These are phyloP conservation scores for Sarcophaga bullata DNA, from an alignment of 1,140 invertebrate species.

Conservation along the genomic window DNA sequence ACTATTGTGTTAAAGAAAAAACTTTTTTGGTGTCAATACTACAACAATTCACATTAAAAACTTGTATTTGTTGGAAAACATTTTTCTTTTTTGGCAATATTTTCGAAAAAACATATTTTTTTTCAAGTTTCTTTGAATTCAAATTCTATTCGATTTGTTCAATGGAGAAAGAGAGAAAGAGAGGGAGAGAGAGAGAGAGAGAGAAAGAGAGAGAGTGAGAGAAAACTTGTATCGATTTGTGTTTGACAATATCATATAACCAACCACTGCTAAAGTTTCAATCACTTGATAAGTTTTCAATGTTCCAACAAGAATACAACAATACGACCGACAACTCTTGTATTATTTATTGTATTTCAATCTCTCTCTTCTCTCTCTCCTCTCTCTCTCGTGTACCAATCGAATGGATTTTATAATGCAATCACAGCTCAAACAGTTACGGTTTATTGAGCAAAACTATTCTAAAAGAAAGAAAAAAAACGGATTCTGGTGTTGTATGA, in stretches of 20 bases:
- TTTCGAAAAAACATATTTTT: neutral
- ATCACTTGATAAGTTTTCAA: neutral
- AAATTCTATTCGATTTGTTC: neutral
- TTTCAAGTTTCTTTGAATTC: neutral
- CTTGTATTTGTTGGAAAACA: neutral
- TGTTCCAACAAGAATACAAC: neutral
- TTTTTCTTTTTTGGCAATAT: neutral
- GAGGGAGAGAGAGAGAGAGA: neutral
- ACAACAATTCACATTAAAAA: neutral
- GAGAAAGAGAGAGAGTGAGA: neutral
- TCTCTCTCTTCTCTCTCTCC: neutral
- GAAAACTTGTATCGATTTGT: neutral
- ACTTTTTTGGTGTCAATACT: slow-evolving; percentile 3
- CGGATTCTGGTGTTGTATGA: neutral
- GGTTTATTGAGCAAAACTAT: neutral
- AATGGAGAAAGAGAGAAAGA: no score
- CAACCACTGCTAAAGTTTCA: slow-evolving; percentile 2
- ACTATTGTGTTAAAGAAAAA: neutral
- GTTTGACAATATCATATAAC: neutral
- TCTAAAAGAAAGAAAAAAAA: no score
- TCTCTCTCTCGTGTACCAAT: neutral
- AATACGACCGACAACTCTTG: no score
- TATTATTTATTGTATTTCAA: no score
- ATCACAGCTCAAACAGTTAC: neutral
- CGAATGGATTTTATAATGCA: neutral